Conservation (phyloP, 1,140 invertebrate species). For the Macrosteles quadrilineatus region DNA sequence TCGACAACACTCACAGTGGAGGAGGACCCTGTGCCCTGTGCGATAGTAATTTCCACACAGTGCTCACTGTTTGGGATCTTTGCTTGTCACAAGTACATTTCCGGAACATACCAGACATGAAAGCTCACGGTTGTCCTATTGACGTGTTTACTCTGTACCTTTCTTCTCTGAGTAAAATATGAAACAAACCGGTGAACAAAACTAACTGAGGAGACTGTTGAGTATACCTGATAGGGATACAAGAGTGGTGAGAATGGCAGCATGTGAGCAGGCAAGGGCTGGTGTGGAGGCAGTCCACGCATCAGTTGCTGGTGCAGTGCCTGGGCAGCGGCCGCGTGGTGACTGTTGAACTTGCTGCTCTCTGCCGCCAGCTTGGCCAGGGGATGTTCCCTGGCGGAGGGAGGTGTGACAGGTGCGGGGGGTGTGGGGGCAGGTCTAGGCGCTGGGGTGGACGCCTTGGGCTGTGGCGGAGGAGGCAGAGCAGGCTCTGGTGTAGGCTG, state of each 20-base stretch:
- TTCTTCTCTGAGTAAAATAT: too few species aligned
- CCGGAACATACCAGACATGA: too few species aligned
- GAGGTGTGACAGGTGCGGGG: conserved; percentile 52
- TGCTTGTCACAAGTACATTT: too few species aligned
- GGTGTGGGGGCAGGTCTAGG: conserved; percentile 47
- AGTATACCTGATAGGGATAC: conserved; percentile 70
- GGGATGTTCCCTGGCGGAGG: conserved; percentile 46
- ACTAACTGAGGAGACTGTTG: too few species aligned
- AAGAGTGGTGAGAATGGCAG: conserved; percentile 81
- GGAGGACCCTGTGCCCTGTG: too few species aligned
- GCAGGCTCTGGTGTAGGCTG: conserved; percentile 52
- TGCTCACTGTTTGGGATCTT: too few species aligned
- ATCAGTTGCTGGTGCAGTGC: conserved; percentile 73
- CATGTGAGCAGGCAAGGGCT: conserved; percentile 69
- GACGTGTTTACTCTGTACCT: too few species aligned
- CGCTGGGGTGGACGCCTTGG: conserved; percentile 49
- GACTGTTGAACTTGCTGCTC: conserved; percentile 65
- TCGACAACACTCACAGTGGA: too few species aligned
- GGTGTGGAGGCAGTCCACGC: conserved; percentile 50
- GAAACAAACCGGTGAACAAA: too few species aligned
- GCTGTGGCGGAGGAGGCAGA: conserved; percentile 49
- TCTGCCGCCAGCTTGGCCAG: conserved; percentile 55
- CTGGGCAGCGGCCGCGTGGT: conserved; percentile 75
- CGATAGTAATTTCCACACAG: too few species aligned
- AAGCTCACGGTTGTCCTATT: too few species aligned